Evolutionary conservation across 2,113 vertebrate species (phyloP).

Genomic region (Mus pahari): DNA sequence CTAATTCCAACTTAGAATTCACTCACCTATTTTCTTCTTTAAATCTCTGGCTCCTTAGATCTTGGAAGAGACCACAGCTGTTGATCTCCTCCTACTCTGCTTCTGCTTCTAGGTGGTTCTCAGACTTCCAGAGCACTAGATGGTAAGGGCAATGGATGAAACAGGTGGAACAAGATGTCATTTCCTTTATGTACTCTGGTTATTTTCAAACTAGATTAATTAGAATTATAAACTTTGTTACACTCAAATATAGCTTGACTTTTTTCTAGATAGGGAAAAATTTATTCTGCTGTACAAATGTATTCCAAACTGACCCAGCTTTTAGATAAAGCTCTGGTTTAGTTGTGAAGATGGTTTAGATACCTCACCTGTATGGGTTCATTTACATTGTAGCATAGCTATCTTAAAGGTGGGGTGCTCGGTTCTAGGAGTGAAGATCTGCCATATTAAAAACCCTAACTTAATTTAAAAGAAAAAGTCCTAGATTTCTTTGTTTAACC

Average conservation of each 20-base stretch:
- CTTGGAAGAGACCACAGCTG: not conserved
- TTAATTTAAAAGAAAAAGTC: not conserved
- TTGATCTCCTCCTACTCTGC: not conserved
- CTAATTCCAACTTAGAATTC: conserved; percentile 20
- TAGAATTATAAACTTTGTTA: conserved; percentile 35
- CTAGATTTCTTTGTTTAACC: not conserved
- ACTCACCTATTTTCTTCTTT: not conserved
- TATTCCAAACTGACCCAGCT: not conserved
- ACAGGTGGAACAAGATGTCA: not conserved
- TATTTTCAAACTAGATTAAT: conserved; percentile 14
- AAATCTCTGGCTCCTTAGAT: conserved; percentile 11
- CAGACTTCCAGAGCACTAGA: not conserved
- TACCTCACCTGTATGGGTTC: not conserved
- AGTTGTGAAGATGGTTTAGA: not conserved
- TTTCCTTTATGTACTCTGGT: conserved; percentile 26
- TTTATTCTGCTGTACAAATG: not conserved
- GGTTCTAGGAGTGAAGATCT: conserved; percentile 33
- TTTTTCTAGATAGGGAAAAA: not conserved
- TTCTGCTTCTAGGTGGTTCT: conserved; percentile 10
- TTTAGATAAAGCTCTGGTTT: conserved; percentile 4
- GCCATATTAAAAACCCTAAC: not conserved
- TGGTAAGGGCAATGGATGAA: not conserved
- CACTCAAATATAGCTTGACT: not conserved
- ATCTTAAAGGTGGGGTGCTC: not conserved
- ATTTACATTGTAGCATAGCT: not conserved